phyloP scores from a whole-genome alignment of 2,797 vertebrate species.

The Pitangus sulphuratus region DNA sequence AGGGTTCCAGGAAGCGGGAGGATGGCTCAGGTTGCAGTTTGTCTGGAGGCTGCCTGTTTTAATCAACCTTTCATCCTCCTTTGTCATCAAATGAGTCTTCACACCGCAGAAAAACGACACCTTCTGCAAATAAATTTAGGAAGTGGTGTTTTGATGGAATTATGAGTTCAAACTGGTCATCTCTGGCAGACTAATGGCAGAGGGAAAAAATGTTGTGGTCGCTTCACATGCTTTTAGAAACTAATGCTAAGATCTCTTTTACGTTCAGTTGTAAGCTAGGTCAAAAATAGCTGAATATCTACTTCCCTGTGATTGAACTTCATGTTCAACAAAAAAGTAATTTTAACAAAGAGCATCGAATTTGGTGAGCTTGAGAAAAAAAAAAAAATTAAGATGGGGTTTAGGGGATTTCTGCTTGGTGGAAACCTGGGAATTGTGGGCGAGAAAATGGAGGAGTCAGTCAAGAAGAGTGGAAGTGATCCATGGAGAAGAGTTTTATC shows the following conservation, averaged over 20 bases:
- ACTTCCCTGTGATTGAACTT: not conserved
- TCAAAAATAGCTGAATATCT: not conserved
- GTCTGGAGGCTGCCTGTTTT: not conserved
- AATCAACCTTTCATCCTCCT: not conserved
- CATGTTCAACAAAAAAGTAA: not conserved
- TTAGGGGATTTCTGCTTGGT: not conserved
- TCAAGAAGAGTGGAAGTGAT: not conserved
- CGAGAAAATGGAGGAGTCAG: not conserved
- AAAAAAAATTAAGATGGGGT: too few relatives aligned
- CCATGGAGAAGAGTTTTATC: not conserved
- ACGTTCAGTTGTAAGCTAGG: not conserved
- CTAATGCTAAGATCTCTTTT: not conserved
- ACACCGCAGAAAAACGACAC: not conserved
- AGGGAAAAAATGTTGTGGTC: not conserved
- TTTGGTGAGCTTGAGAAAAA: not conserved
- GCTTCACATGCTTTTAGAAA: not conserved
- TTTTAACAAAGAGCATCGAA: not conserved
- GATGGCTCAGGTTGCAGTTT: not conserved
- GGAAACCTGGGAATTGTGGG: not conserved
- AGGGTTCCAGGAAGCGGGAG: not conserved
- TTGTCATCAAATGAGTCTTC: not conserved
- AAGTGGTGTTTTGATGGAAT: not conserved
- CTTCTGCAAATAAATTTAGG: not conserved
- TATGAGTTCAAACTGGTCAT: not conserved
- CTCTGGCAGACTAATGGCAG: not conserved